Evolutionary conservation across 2,797 vertebrate genomes (phyloP).

Genomic region (Ctenopoma multispine): DNA sequence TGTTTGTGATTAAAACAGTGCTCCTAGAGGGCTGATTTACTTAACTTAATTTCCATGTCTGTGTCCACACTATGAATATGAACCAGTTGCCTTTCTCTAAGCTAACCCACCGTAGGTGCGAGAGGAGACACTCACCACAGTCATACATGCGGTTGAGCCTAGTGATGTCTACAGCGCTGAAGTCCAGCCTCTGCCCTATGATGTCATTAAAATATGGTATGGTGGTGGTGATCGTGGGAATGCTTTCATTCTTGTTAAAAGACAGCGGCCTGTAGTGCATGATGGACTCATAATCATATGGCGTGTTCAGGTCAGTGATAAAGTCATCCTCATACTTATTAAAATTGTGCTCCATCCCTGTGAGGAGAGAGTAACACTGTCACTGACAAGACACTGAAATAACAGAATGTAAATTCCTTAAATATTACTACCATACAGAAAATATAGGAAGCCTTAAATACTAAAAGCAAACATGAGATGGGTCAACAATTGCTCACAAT

Average conservation of each 20-base stretch:
- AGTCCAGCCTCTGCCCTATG: conserved; percentile 92
- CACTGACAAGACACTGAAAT: not conserved
- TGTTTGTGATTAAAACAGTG: no score
- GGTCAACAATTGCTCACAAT: no score
- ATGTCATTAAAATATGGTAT: conserved; percentile 88
- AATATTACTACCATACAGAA: not conserved
- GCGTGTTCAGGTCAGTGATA: conserved; percentile 91
- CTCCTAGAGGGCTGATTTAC: no score
- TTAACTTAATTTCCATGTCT: no score
- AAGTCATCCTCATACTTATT: conserved; percentile 81
- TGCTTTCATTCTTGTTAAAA: conserved; percentile 87
- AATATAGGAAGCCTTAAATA: no score
- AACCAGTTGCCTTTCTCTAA: no score
- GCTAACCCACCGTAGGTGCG: no score
- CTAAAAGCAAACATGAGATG: no score
- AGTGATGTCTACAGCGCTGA: conserved; percentile 89
- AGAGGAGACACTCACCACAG: conserved; percentile 87
- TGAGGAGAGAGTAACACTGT: not conserved
- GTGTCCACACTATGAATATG: no score
- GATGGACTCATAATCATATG: conserved; percentile 93
- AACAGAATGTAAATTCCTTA: not conserved
- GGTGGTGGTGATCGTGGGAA: conserved; percentile 90
- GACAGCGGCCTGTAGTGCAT: conserved; percentile 92
- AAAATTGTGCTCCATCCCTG: conserved; percentile 89
- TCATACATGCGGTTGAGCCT: conserved; percentile 93